Evolutionary conservation across 2,888 invertebrate genomes (phyloP), one percentile per base, ranked within the genome.

Genomic region (Melieria picta): DNA sequence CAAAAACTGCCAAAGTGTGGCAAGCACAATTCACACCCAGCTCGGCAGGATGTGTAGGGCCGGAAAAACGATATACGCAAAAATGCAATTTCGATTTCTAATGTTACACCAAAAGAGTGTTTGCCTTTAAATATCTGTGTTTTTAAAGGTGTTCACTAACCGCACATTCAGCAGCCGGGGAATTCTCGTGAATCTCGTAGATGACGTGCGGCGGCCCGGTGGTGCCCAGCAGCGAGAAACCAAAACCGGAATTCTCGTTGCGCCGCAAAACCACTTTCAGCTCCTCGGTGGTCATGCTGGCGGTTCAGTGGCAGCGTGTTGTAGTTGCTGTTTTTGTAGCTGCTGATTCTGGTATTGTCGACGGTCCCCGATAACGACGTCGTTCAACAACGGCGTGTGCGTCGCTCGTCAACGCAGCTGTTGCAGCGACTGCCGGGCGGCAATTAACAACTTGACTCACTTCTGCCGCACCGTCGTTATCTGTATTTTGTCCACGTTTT

Each of bases 171-270:
- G 95, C 95, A 79, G 96, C 96, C 87, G 96, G 96, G 82, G 96
- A 96, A 89, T 96, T 94, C 88, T 95, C 95, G 86, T 95, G 91
- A 86, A 96, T 95, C 89, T 95, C 93, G 89, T 95, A 96, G 88
- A 96, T 95, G 87, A 96, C 94, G 87, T 95, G 96, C 86, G 96
- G 96, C 88, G 95, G 91, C 87, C 95, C 95, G 85, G 94, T 94
- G 88, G 94, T 94, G 80, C 95, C 95, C 85, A 96, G 91, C 84
- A 96, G 89, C 82, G 95, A 95, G 90, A 96, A 96, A 83, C 96
- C 96, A 87, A 95, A 94, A 86, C 96, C 95, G 88, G 92, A 91
- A 89, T 92, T 92, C 89, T 94, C 94, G 91, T 92, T 93, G 87
- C 94, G 92, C 89, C 92, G 93, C 88, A 95, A 90, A 88, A 93